phyloP scores from a whole-genome alignment of 2,888 invertebrate species.

The Volucella inanis region DNA sequence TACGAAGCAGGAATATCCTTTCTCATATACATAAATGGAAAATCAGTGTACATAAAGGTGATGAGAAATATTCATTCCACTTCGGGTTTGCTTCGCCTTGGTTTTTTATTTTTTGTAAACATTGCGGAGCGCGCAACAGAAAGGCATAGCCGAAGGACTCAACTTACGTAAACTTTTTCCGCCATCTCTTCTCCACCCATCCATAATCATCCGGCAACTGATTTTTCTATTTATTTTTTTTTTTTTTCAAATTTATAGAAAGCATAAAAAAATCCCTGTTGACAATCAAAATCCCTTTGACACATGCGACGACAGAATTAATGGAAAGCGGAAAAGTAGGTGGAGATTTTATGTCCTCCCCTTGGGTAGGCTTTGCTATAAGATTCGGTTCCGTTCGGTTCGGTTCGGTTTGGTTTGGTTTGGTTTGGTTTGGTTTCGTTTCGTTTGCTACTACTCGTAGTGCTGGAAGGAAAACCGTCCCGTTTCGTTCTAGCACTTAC shows the following conservation, averaged over 20 bases:
- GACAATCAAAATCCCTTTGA: conserved; percentile 75
- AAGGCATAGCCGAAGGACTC: conserved; percentile 70
- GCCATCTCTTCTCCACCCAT: conserved; percentile 23
- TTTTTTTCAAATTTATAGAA: conserved; percentile 68
- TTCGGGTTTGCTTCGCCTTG: conserved; percentile 17
- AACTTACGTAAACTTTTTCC: conserved; percentile 73
- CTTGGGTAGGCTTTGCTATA: not conserved
- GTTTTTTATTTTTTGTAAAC: conserved; percentile 46
- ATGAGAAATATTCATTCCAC: conserved; percentile 72
- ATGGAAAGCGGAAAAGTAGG: conserved; percentile 74
- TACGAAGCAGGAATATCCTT: conserved; percentile 19
- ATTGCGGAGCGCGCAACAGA: conserved; percentile 65
- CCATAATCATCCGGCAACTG: conserved; percentile 18
- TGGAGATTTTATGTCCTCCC: conserved; percentile 64
- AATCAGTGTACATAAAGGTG: conserved; percentile 66
- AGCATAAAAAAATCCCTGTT: conserved; percentile 70
- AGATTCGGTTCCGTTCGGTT: not conserved
- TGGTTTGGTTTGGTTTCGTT: too few species aligned
- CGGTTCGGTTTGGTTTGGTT: conserved; percentile 5
- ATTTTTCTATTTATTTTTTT: conserved; percentile 29
- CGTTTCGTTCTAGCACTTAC: conserved; percentile 49
- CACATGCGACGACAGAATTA: conserved; percentile 74
- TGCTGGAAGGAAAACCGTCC: conserved; percentile 25
- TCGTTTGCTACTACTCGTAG: not conserved
- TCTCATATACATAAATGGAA: conserved; percentile 57